Conservation (phyloP, 2,888 invertebrate species). For the Rotaria socialis region DNA sequence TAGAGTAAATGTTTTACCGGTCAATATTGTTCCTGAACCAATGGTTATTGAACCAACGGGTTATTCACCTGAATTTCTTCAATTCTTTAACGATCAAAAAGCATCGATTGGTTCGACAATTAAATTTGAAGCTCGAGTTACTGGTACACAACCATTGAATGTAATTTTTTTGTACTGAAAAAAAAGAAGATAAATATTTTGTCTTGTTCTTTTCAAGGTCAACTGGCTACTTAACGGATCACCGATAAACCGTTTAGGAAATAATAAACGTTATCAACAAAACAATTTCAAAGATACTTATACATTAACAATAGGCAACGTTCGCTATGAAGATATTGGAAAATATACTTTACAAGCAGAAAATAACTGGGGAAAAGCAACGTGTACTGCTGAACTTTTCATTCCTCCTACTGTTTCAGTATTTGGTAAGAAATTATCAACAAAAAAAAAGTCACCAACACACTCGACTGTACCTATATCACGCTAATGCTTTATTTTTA, state of each 20-base stretch:
- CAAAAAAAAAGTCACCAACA: neutral
- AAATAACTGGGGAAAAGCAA: conserved; percentile 73
- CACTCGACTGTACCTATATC: neutral
- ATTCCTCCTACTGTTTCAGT: neutral
- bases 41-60: neutral
- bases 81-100: conserved; percentile 46
- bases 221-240: conserved; percentile 71
- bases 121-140: conserved; percentile 47
- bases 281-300: conserved; percentile 57
- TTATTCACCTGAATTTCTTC: conserved; percentile 25
- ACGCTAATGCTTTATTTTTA: neutral
- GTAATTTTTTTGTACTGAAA: neutral
- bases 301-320: conserved; percentile 58
- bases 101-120: conserved; percentile 43
- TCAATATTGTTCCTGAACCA: neutral
- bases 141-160: conserved; percentile 47
- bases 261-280: conserved; percentile 29
- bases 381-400: conserved; percentile 67
- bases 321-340: conserved; percentile 59
- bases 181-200: neutral
- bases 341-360: conserved; percentile 88
- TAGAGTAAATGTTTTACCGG: conserved; percentile 66
- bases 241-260: neutral
- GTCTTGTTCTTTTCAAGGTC: conserved; percentile 54
- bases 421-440: neutral